Conservation (phyloP, 1,140 invertebrate species). For the Drosophila mayri region DNA sequence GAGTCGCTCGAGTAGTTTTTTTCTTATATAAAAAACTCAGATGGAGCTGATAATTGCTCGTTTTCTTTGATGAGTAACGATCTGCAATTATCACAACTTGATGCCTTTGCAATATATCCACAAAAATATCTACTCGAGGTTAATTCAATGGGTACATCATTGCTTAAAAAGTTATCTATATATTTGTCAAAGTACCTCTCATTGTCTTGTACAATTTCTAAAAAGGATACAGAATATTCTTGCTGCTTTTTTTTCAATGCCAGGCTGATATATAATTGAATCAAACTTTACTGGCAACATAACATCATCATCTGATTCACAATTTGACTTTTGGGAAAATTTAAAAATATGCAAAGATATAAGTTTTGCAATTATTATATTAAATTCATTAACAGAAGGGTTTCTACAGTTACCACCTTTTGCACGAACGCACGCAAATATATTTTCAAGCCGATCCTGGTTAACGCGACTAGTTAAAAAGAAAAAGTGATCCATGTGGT, state of each 20-base stretch:
- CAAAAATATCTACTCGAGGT: too few species aligned
- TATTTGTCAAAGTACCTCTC: too few species aligned
- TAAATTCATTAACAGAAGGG: background rate
- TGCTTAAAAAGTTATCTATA: too few species aligned
- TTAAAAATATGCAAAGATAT: conserved; percentile 1
- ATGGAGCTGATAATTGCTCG: too few species aligned
- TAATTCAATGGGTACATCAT: too few species aligned
- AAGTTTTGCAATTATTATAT: background rate
- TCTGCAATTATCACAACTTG: too few species aligned
- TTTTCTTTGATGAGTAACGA: too few species aligned
- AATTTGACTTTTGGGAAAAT: background rate
- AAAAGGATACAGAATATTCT: too few species aligned
- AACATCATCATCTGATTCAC: background rate
- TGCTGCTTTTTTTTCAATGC: background rate
- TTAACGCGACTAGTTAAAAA: conserved; percentile 5
- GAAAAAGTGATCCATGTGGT: background rate
- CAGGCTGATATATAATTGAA: conserved; percentile 4
- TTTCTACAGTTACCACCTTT: conserved; percentile 11
- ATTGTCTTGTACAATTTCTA: too few species aligned
- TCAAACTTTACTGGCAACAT: conserved; percentile 1
- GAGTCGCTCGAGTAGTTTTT: too few species aligned
- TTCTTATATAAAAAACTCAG: too few species aligned
- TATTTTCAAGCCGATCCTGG: conserved; percentile 3
- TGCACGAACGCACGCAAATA: background rate
- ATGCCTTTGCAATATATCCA: too few species aligned